These are phyloP conservation scores for Notoglanidium macrostoma DNA, from an alignment of 2,797 vertebrate genomes.

Conservation along the genomic window DNA sequence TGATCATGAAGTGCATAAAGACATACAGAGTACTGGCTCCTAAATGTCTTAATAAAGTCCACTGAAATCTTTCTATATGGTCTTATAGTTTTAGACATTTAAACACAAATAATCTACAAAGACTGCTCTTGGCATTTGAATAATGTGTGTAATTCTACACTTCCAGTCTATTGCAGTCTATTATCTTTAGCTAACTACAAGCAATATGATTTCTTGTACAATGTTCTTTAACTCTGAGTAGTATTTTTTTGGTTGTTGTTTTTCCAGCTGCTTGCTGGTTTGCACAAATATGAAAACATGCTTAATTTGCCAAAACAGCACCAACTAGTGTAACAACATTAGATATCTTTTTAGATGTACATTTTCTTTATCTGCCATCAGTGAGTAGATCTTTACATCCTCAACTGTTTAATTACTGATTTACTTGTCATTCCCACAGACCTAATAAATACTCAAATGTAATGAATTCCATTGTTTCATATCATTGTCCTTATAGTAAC, in stretches of 20 bases:
- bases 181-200: slow-evolving; percentile 13
- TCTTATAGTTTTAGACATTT: neutral
- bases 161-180: neutral
- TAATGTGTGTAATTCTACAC: slow-evolving; percentile 13
- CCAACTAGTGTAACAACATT: slow-evolving; percentile 7
- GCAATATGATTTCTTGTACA: slow-evolving; percentile 20
- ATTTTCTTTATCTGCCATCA: neutral
- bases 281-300: neutral
- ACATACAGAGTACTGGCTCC: slow-evolving; percentile 13
- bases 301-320: slow-evolving; percentile 32
- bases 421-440: neutral
- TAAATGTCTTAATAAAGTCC: slow-evolving; percentile 17
- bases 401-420: neutral
- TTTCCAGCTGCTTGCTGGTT: slow-evolving; percentile 12
- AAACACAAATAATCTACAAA: neutral
- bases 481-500: neutral
- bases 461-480: slow-evolving; percentile 10
- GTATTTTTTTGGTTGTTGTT: neutral
- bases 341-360: neutral
- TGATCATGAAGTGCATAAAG: slow-evolving; percentile 25
- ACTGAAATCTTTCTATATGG: neutral
- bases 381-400: slow-evolving; percentile 14
- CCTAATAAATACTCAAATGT: slow-evolving; percentile 19
- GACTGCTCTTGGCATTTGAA: neutral
- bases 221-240: neutral